phyloP scores from a whole-genome alignment of 2,888 invertebrate species.

The Ctenicera cuprea region DNA sequence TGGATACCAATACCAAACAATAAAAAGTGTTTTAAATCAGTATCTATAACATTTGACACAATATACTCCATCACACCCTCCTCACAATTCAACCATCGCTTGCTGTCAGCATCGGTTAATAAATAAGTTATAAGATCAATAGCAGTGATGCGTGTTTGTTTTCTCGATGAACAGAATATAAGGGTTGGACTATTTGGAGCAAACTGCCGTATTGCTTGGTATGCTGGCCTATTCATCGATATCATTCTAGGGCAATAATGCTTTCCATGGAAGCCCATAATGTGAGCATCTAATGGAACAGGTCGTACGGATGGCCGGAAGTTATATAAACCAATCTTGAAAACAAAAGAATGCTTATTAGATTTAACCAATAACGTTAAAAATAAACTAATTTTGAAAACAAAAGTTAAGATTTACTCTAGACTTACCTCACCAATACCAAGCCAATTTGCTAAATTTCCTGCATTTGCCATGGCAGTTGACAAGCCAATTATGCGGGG shows the following conservation, averaged over 20 bases:
- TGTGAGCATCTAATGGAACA: conserved; percentile 93
- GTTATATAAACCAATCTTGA: conserved; percentile 93
- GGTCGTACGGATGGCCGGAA: conserved; percentile 98
- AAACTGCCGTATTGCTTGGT: conserved; percentile 94
- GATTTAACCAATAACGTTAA: no score
- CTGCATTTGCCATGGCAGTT: conserved; percentile 98
- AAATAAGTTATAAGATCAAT: conserved; percentile 94
- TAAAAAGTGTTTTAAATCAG: conserved; percentile 93
- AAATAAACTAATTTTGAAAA: no score
- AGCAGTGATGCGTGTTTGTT: conserved; percentile 97
- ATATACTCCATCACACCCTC: conserved; percentile 91
- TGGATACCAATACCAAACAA: conserved; percentile 99
- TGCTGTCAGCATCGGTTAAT: conserved; percentile 93
- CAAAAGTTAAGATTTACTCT: no score
- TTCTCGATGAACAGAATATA: conserved; percentile 96
- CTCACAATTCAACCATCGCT: conserved; percentile 94
- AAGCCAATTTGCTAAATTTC: conserved; percentile 97
- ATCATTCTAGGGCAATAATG: conserved; percentile 99
- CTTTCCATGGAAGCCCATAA: conserved; percentile 95
- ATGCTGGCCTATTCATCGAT: conserved; percentile 99
- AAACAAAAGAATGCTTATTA: conserved; percentile 18
- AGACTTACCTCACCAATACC: conserved; percentile 81
- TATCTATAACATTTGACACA: conserved; percentile 83
- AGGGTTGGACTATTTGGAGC: conserved; percentile 94
- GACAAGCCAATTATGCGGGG: conserved; percentile 96